phyloP scores from a whole-genome alignment of 2,113 vertebrate genomes.

The Carlito syrichta region DNA sequence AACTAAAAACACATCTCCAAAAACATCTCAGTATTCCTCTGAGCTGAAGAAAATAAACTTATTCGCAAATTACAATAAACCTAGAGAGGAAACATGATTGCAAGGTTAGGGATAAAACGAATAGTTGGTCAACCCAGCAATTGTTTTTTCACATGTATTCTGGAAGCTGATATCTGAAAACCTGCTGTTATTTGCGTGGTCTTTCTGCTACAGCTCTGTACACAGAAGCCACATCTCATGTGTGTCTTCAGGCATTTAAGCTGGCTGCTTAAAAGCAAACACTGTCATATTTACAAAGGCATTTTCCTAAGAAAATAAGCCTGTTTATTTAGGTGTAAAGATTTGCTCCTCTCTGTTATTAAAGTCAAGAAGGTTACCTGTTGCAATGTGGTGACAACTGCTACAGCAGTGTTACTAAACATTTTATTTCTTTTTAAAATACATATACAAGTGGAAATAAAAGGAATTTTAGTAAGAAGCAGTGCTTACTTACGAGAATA shows the following conservation, averaged over 20 bases:
- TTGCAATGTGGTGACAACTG: not conserved
- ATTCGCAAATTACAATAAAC: not conserved
- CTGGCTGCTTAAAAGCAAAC: not conserved
- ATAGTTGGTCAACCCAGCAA: not conserved
- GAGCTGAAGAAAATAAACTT: not conserved
- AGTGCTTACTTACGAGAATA: conserved; percentile 84
- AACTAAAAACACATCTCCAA: not conserved
- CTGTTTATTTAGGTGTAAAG: not conserved
- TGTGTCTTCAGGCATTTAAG: not conserved
- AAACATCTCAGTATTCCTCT: not conserved
- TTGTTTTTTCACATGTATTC: not conserved
- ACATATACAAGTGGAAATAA: not conserved
- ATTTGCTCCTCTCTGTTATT: not conserved
- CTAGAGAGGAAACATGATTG: not conserved
- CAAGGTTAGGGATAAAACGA: not conserved
- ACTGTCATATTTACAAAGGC: not conserved
- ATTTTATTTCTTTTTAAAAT: not conserved
- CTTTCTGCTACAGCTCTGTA: not conserved
- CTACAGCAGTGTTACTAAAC: not conserved
- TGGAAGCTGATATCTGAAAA: not conserved
- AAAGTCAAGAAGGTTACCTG: not conserved
- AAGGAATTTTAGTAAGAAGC: not conserved
- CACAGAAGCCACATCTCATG: not conserved
- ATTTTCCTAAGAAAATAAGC: not conserved
- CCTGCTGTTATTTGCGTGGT: not conserved